Conservation (phyloP, 2,113 vertebrate genomes). For the Mus spicilegus region DNA sequence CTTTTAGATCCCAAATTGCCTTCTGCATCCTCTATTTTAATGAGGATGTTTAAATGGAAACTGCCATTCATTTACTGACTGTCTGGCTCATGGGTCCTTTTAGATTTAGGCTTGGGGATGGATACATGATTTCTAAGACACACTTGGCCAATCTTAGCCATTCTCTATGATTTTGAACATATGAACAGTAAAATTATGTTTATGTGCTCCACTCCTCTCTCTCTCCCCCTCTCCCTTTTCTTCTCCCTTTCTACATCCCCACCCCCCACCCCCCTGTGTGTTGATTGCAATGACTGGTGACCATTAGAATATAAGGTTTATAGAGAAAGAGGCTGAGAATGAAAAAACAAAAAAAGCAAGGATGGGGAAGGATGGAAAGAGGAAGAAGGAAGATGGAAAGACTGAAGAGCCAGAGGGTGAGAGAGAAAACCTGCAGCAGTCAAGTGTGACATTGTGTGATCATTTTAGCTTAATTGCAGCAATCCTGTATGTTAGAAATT, state of each 20-base stretch:
- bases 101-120: neutral
- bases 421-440: neutral
- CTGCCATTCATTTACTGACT: neutral
- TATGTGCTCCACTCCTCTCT: neutral
- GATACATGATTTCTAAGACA: neutral
- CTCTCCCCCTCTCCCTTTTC: neutral
- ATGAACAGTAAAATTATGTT: neutral
- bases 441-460: constrained; percentile 54
- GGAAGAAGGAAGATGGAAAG: fast-evolving
- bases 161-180: neutral
- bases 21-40: neutral
- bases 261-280: neutral
- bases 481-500: constrained; percentile 27
- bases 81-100: neutral
- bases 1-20: neutral
- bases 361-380: neutral
- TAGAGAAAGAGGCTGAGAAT: neutral
- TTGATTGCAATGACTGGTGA: neutral
- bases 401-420: neutral
- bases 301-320: neutral
- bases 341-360: neutral
- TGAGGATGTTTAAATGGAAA: neutral
- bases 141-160: neutral
- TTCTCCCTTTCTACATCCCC: neutral
- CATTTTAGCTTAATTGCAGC: constrained; percentile 62